These are phyloP conservation scores for Cheilosia soror DNA, from an alignment of 2,888 invertebrate genomes.

Conservation along the genomic window DNA sequence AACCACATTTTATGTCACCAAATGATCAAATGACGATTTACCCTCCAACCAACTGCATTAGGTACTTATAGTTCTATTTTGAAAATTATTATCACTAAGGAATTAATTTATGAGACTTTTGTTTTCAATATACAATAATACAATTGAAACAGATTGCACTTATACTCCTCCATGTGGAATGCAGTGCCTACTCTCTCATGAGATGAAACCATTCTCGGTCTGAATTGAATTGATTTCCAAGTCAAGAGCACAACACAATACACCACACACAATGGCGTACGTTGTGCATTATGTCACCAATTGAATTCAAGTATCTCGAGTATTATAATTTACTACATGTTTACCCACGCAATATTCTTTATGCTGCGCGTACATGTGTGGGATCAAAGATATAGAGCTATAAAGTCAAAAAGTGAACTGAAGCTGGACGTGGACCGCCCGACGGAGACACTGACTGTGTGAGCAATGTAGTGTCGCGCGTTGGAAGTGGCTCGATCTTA, in stretches of 20 bases:
- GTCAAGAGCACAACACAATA: conserved; percentile 55
- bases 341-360: conserved; percentile 76
- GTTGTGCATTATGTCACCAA: conserved; percentile 75
- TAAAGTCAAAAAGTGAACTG: conserved; percentile 21
- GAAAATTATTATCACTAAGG: conserved; percentile 17
- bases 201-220: conserved; percentile 21
- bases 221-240: conserved; percentile 56
- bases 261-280: conserved; percentile 58
- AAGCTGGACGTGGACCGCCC: conserved; percentile 31
- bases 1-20: conserved; percentile 11
- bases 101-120: conserved; percentile 41
- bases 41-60: conserved; percentile 4
- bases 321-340: conserved; percentile 75
- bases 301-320: conserved; percentile 75
- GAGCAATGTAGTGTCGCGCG: conserved; percentile 45
- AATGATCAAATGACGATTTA: neutral
- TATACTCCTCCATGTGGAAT: neutral
- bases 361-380: conserved; percentile 49
- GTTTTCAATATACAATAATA: conserved; percentile 29
- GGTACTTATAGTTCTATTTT: no score
- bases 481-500: conserved; percentile 62
- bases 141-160: conserved; percentile 12
- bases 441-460: conserved; percentile 7
- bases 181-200: neutral
- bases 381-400: conserved; percentile 44